Conservation (phyloP, 92 coral and sea anemone species). For the Phymanthus crucifer region DNA sequence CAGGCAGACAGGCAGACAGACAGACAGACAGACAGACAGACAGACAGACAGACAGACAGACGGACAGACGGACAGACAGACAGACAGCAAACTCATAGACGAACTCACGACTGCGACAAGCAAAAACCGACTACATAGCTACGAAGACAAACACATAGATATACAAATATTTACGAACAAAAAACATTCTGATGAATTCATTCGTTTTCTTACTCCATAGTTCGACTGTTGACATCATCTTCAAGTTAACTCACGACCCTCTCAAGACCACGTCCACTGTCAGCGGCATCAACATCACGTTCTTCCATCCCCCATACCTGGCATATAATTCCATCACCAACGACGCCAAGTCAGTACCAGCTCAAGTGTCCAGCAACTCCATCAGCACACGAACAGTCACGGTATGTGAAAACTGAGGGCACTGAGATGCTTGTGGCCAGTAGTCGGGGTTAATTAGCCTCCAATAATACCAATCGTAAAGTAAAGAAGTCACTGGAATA, state of each 20-base stretch:
- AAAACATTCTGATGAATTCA: background rate
- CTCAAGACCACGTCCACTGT: constrained; percentile 15
- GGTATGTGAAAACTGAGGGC: background rate
- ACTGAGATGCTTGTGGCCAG: background rate
- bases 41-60: too few species aligned
- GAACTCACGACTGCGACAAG: background rate
- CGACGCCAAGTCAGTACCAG: constrained; percentile 1
- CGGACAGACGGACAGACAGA: too few species aligned
- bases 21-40: background rate
- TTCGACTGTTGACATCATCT: constrained; percentile 1
- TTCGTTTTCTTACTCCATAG: background rate
- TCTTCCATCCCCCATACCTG: constrained; percentile 17
- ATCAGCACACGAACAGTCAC: constrained; percentile 6
- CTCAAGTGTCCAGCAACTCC: background rate
- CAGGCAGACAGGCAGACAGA: background rate
- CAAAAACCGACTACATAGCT: background rate
- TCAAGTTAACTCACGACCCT: constrained; percentile 23
- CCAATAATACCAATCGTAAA: too few species aligned
- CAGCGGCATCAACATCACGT: constrained; percentile 15
- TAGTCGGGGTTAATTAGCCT: too few species aligned
- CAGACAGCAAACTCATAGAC: too few species aligned
- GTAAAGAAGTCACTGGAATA: too few species aligned
- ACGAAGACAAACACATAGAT: too few species aligned
- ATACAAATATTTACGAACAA: too few species aligned
- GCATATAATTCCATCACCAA: constrained; percentile 7